These are phyloP conservation scores for Burhinus oedicnemus DNA, from an alignment of 2,113 vertebrate species.

Conservation along the genomic window DNA sequence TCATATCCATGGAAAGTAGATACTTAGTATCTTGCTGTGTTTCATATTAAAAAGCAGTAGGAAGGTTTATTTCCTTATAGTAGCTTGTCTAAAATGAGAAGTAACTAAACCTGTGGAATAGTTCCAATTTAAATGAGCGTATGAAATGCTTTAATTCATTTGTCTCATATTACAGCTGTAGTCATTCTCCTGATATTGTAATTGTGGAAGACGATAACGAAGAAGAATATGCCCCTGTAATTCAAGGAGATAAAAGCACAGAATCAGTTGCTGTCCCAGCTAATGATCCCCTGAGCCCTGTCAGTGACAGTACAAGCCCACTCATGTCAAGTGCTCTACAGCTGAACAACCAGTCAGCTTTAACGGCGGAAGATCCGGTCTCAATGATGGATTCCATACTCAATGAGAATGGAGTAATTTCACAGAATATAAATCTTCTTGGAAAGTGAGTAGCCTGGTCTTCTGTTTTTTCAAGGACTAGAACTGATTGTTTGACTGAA, in stretches of 20 bases:
- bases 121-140: background rate
- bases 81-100: background rate
- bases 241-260: constrained; percentile 71
- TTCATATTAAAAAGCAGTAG: background rate
- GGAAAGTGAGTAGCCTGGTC: constrained; percentile 86
- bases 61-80: background rate
- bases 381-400: constrained; percentile 98
- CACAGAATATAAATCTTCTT: constrained; percentile 93
- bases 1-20: background rate
- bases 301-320: constrained; percentile 54
- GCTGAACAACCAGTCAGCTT: constrained; percentile 81
- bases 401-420: constrained; percentile 88
- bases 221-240: constrained; percentile 73
- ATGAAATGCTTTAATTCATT: background rate
- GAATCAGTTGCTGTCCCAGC: constrained; percentile 47
- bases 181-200: constrained; percentile 84
- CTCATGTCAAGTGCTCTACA: constrained; percentile 82
- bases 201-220: constrained; percentile 87
- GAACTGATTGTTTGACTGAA: background rate
- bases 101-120: background rate
- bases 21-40: background rate
- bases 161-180: constrained; percentile 58
- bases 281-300: constrained; percentile 42
- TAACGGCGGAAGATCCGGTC: constrained; percentile 88
- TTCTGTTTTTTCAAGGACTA: background rate